Base-by-base conservation (phyloP, 2,888 invertebrate species). In the Podotricha telesiphe region DNA sequence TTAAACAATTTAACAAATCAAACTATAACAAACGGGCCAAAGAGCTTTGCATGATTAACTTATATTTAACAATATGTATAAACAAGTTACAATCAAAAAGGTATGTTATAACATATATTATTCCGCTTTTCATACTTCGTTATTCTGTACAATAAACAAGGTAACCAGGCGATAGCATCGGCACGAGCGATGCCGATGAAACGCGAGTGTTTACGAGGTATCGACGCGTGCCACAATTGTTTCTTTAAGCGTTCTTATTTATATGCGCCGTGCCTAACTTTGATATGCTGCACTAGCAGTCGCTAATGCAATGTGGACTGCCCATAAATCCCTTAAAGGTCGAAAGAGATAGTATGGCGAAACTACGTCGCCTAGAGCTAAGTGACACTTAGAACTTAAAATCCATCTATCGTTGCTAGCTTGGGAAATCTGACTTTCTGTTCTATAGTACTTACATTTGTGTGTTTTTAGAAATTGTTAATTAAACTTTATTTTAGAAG, bases 151-250 rank as follows among this genome's bases (percentile, higher is more conserved):
- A 69, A 73, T 71, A 77, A 79, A 81, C 80, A 80, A 82, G 78
- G 82, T 86, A 84, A 86, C 79, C 81, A 70, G 55, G 66, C 74
- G 88, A 88, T 88, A 87, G 78, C 79, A 87, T 88, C 88, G 78
- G 83, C 88, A 85, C 87, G 87, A 85, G 86, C 86, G 86, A 86
- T 86, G 85, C 82, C 85, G 86, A 85, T 85, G 85, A 84, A 83
- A 80, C 79, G 79, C 80, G 75, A 79, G 80, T 80, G 79, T 86
- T 86, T 87, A 86, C 82, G 87, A 86, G 80, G 80, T 79, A 79
- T 78, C 70, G 73, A 74, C 75, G 78, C 77, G 77, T 74, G 73
- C 75, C 74, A 78, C 78, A 77, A 80, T 79, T 79, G 80, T 79
- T 80, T 77, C 75, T 76, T 69, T 76, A 75, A 77, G 74, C 74